Conservation (phyloP, 1,140 invertebrate species). For the Tetragnatha versicolor region DNA sequence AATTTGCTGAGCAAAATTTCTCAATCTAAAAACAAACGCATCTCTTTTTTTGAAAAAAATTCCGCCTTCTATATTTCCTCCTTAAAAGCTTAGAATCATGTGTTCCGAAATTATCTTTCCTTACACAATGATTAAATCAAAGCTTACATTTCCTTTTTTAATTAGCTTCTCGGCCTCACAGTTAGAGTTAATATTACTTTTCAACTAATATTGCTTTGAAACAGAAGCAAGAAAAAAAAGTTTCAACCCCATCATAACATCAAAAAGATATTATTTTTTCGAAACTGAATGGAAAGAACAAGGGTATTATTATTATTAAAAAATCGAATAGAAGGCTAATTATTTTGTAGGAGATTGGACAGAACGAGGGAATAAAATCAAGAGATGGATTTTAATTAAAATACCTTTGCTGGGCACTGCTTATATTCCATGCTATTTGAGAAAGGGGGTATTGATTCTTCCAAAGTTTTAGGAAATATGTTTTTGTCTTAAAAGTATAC, state of each 20-base stretch:
- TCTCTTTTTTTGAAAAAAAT: too few species aligned
- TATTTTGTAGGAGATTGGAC: neutral
- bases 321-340: neutral
- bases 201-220: neutral
- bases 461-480: too few species aligned
- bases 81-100: too few species aligned
- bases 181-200: neutral
- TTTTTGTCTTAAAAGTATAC: too few species aligned
- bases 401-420: neutral
- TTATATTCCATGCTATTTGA: too few species aligned
- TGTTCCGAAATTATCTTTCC: too few species aligned
- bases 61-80: too few species aligned
- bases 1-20: too few species aligned
- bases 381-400: conserved; percentile 1
- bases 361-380: neutral
- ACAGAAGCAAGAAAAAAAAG: neutral
- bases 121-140: conserved; percentile 4
- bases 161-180: too few species aligned
- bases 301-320: neutral
- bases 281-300: neutral
- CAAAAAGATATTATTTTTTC: neutral
- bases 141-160: conserved; percentile 2
- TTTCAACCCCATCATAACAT: neutral
- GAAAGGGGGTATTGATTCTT: too few species aligned
- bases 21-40: too few species aligned